These are phyloP conservation scores for Alethe castanea DNA, from an alignment of 2,113 vertebrate genomes.

Conservation along the genomic window DNA sequence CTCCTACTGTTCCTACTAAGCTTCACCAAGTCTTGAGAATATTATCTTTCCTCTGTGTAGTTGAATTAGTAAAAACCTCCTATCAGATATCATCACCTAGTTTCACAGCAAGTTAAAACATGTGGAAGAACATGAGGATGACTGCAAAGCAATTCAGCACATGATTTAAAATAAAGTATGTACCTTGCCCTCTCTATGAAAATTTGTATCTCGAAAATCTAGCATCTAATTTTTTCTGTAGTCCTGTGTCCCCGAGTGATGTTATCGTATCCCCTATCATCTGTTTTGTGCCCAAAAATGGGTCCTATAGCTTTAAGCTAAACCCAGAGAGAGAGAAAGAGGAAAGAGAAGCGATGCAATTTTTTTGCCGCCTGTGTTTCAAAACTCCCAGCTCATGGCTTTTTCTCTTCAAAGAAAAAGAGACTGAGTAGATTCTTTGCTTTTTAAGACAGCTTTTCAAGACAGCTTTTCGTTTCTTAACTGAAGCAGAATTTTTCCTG, in stretches of 20 bases:
- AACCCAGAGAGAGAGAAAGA: background rate
- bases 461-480: background rate
- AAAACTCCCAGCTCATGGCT: background rate
- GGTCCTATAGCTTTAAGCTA: background rate
- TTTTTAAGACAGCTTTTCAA: background rate
- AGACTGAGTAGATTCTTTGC: background rate
- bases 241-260: background rate
- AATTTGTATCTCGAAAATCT: background rate
- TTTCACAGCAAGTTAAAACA: background rate
- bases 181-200: background rate
- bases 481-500: background rate
- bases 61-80: background rate
- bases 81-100: background rate
- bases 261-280: background rate
- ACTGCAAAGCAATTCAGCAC: background rate
- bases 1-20: background rate
- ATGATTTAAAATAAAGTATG: background rate
- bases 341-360: background rate
- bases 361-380: accelerated
- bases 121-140: background rate
- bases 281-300: background rate
- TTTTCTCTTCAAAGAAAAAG: background rate
- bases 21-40: background rate
- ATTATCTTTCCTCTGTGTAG: background rate
- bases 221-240: background rate